These are phyloP conservation scores for Ormyrus rosae DNA, from an alignment of 2,888 invertebrate genomes.

Conservation along the genomic window DNA sequence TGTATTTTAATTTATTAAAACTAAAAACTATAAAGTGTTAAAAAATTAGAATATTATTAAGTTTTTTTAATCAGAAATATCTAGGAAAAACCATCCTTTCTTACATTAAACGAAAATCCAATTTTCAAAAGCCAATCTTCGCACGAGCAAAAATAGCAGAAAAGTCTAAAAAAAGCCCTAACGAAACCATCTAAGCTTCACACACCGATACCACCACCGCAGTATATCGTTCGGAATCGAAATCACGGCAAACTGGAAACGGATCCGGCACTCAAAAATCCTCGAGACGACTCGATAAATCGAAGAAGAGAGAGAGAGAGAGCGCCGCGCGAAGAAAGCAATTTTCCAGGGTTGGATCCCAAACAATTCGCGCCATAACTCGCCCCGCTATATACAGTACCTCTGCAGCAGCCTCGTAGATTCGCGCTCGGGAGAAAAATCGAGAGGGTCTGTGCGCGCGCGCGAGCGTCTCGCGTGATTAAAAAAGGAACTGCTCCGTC, in stretches of 20 bases:
- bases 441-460: no score
- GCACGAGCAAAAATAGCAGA: no score
- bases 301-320: neutral
- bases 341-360: conserved; percentile 26
- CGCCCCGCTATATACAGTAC: neutral
- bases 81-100: neutral
- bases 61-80: no score
- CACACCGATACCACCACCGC: no score
- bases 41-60: no score
- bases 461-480: conserved; percentile 26
- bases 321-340: conserved; percentile 11
- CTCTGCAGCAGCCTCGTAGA: no score
- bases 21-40: no score
- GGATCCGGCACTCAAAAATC: conserved; percentile 2
- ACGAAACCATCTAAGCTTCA: no score
- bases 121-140: neutral
- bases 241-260: neutral
- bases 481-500: conserved; percentile 27
- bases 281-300: conserved; percentile 31
- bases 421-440: no score
- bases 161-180: no score
- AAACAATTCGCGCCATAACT: conserved; percentile 37
- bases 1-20: no score
- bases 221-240: no score
- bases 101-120: neutral